Conservation (phyloP, 2,888 invertebrate genomes). For the Caenorhabditis panamensis region DNA sequence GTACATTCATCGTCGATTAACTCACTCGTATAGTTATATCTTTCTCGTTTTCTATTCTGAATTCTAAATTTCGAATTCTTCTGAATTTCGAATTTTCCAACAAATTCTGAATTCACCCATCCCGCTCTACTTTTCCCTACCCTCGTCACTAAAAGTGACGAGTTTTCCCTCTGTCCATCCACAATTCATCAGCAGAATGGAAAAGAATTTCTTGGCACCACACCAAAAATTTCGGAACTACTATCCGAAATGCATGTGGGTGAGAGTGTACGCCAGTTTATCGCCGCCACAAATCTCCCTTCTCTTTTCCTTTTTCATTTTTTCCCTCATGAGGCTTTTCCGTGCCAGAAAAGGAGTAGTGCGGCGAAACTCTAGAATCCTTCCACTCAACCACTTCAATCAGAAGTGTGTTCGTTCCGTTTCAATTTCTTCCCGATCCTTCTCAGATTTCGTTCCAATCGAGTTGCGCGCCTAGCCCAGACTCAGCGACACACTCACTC, state of each 20-base stretch:
- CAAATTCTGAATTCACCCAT: not conserved
- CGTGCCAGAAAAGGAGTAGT: not conserved
- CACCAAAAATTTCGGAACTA: slow-evolving; percentile 35
- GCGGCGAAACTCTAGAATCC: slow-evolving; percentile 49
- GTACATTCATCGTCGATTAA: slow-evolving; percentile 27
- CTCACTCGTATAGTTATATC: slow-evolving; percentile 48
- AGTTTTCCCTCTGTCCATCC: not conserved
- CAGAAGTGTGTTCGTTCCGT: slow-evolving; percentile 54
- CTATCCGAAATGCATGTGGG: slow-evolving; percentile 53
- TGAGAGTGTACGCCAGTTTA: slow-evolving; percentile 34
- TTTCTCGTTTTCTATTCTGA: slow-evolving; percentile 36
- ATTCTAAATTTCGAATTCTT: slow-evolving; percentile 31
- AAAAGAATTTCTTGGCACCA: not conserved
- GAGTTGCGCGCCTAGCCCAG: slow-evolving; percentile 4
- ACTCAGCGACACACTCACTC: slow-evolving; percentile 21
- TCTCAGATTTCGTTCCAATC: slow-evolving; percentile 55
- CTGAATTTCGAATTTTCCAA: not conserved
- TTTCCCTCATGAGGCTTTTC: slow-evolving; percentile 1
- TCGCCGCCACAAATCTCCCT: slow-evolving; percentile 59
- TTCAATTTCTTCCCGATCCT: slow-evolving; percentile 26
- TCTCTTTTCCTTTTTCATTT: slow-evolving; percentile 23
- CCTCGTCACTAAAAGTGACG: not conserved
- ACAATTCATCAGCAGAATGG: slow-evolving; percentile 15
- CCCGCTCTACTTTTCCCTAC: not conserved
- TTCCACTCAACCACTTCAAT: slow-evolving; percentile 54